phyloP scores from a whole-genome alignment of 2,113 vertebrate species.

The Percina caprodes region DNA sequence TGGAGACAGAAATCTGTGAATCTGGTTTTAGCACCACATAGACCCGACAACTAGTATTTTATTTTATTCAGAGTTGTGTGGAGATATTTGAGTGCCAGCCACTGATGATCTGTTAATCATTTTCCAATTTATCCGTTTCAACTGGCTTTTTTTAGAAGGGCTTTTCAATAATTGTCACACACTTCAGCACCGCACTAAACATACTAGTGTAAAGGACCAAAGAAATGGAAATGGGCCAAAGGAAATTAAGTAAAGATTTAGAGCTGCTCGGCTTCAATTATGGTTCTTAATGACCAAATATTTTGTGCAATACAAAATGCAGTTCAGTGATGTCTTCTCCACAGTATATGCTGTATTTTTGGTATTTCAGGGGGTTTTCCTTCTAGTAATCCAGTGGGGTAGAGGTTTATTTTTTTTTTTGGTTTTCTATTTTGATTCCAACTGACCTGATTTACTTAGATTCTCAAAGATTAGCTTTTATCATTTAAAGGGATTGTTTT shows the following conservation, averaged over 20 bases:
- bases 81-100: neutral
- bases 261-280: constrained; percentile 24
- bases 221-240: constrained; percentile 43
- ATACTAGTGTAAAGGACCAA: constrained; percentile 38
- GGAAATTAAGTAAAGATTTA: neutral
- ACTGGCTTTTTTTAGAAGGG: neutral
- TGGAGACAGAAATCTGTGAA: constrained; percentile 30
- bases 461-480: constrained; percentile 11
- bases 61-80: constrained; percentile 12
- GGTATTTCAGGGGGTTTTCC: constrained; percentile 16
- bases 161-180: constrained; percentile 1
- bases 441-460: constrained; percentile 33
- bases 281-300: constrained; percentile 68
- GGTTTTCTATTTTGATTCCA: constrained; percentile 24
- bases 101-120: constrained; percentile 9
- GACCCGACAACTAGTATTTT: neutral
- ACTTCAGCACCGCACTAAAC: neutral
- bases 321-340: constrained; percentile 24
- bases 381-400: constrained; percentile 2
- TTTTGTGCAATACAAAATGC: constrained; percentile 69
- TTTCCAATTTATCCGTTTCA: constrained; percentile 19
- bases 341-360: constrained; percentile 13
- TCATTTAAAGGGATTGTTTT: constrained; percentile 43
- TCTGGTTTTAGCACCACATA: constrained; percentile 10
- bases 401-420: constrained; percentile 20